Base-by-base conservation (phyloP, 1,140 invertebrate genomes). In the Platyscapa corneri region DNA sequence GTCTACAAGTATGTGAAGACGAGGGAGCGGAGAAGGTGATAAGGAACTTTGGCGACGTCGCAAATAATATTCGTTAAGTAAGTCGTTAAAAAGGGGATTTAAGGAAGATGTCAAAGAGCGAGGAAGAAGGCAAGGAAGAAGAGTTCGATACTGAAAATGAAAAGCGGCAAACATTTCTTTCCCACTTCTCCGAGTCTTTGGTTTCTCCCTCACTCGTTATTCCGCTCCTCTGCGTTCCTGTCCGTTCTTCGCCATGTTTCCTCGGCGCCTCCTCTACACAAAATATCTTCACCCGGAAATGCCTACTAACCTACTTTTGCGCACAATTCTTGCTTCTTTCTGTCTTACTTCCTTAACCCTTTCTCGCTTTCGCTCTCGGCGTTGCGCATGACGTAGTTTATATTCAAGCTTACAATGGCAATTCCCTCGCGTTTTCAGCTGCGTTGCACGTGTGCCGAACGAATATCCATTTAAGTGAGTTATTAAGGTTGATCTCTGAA, bases 321-420 rank as follows among this genome's bases (percentile, higher is more conserved):
- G 46, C 49, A 53, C n/a, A 34, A 64, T 79, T 64, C 34, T 27
- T 30, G 7, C 7, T 32, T 78, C 32, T 34, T 37, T 79, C 23
- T 64, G 49, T 27, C 34, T 64, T 30, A 39, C 16, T 56, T 18
- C 34, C 49, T 78, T 18, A 34, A 27, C 16, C 46, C 49, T 49
- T 56, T 23, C 39, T 56, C 27, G 32, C 49, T 86, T 84, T 87
- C 85, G 87, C 77, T 86, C 87, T 65, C 80, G 74, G 84, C 81
- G 49, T 53, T 65, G 46, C 60, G 86, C 82, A 86, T 84, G 86
- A 89, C 87, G 87, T 88, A 90, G 89, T 64, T 64, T 78, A 60
- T 78, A 78, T 64, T 78, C 49, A 37, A 75, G 39, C 49, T 37
- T 39, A 16, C 76, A 49, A n/a, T 37, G 32, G 46, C 46, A 49